Percentiles rank a stretch among this genome's conserved stretches.
These are phyloP conservation scores for Hydriomena furcata DNA, from an alignment of 2,888 invertebrate genomes.

Conservation along the genomic window DNA sequence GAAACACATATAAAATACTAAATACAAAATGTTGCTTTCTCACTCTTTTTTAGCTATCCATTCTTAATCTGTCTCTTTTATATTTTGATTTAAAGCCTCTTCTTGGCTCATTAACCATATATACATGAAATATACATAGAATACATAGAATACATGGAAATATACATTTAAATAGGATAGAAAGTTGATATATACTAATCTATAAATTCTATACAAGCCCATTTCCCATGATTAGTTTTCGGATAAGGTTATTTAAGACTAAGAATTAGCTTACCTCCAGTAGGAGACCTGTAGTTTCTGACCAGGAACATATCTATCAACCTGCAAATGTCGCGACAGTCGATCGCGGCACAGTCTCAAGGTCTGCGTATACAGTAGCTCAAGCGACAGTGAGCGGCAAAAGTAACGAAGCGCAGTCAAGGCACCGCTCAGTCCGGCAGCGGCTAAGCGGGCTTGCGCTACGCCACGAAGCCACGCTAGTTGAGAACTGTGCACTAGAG, in stretches of 20 bases:
- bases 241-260: not conserved
- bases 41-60: too few relatives aligned
- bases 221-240: too few relatives aligned
- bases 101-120: too few relatives aligned
- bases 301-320: constrained; percentile 95
- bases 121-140: too few relatives aligned
- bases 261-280: constrained; percentile 87
- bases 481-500: constrained; percentile 97
- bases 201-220: too few relatives aligned
- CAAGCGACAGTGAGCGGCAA: constrained; percentile 97
- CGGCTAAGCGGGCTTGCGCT: constrained; percentile 93
- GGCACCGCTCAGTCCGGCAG: constrained; percentile 89
- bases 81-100: too few relatives aligned
- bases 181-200: too few relatives aligned
- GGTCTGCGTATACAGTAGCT: constrained; percentile 94
- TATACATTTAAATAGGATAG: too few relatives aligned
- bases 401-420: constrained; percentile 90
- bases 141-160: too few relatives aligned
- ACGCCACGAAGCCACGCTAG: constrained; percentile 96
- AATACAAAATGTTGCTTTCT: too few relatives aligned
- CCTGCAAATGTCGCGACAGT: constrained; percentile 93
- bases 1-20: not conserved
- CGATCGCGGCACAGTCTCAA: constrained; percentile 94
- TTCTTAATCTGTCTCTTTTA: too few relatives aligned
- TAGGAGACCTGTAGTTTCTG: constrained; percentile 96